phyloP scores from a whole-genome alignment of 2,888 invertebrate genomes.

The Alcis repandata region DNA sequence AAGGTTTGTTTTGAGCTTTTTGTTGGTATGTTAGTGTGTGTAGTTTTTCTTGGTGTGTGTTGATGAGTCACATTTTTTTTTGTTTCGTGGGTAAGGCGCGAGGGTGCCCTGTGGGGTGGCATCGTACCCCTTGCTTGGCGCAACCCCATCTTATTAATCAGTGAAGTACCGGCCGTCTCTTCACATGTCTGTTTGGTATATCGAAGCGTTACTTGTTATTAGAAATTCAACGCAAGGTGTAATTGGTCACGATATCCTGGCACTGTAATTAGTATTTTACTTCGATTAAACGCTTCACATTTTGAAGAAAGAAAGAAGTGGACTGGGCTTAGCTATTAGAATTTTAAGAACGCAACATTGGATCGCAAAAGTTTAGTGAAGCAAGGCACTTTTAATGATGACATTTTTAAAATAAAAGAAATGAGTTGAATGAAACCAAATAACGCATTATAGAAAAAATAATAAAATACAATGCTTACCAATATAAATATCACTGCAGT shows the following conservation, averaged over 20 bases:
- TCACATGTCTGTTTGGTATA: slow-evolving; percentile 81
- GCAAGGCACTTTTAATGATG: too few species aligned
- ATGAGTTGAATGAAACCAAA: too few species aligned
- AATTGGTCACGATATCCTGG: slow-evolving; percentile 44
- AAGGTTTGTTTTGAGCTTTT: slow-evolving; percentile 75
- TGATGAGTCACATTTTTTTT: slow-evolving; percentile 88
- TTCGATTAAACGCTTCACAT: not conserved
- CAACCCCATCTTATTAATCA: slow-evolving; percentile 87
- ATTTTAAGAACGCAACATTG: too few species aligned
- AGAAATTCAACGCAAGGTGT: slow-evolving; percentile 63
- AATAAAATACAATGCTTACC: too few species aligned
- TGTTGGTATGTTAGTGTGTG: slow-evolving; percentile 61
- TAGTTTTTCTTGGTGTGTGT: slow-evolving; percentile 80
- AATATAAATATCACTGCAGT: too few species aligned
- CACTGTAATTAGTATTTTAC: slow-evolving; percentile 9
- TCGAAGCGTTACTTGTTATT: slow-evolving; percentile 74
- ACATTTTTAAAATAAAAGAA: too few species aligned
- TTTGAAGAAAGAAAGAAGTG: too few species aligned
- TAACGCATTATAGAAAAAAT: too few species aligned
- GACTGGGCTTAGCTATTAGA: too few species aligned
- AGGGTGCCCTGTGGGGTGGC: slow-evolving; percentile 81
- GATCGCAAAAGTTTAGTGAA: too few species aligned
- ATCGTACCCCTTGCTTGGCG: slow-evolving; percentile 78
- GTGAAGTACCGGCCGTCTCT: slow-evolving; percentile 85
- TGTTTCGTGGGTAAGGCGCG: slow-evolving; percentile 86